phyloP scores from a whole-genome alignment of 2,113 vertebrate species.

The Taurulus bubalis region DNA sequence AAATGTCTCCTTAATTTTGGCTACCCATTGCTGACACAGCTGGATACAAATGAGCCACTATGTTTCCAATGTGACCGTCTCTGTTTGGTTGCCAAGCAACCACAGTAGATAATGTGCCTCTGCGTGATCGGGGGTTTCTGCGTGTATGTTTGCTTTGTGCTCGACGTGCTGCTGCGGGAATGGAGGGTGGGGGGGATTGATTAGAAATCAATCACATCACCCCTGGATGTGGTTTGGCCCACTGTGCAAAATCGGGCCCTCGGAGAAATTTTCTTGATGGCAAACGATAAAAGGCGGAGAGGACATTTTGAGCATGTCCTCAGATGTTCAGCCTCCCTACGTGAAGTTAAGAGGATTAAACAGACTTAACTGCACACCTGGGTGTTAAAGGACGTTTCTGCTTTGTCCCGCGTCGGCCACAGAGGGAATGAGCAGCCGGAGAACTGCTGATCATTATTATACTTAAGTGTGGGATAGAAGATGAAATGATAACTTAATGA shows the following conservation, averaged over 20 bases:
- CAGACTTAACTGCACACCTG: constrained; percentile 36
- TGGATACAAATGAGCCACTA: constrained; percentile 72
- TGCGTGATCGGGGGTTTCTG: constrained; percentile 46
- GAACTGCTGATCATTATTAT: constrained; percentile 11
- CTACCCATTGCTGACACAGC: constrained; percentile 68
- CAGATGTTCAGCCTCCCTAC: constrained; percentile 22
- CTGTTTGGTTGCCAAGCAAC: constrained; percentile 71
- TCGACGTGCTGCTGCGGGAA: constrained; percentile 21
- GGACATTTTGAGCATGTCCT: constrained; percentile 17
- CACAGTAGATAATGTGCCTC: constrained; percentile 55
- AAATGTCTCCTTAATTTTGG: constrained; percentile 43
- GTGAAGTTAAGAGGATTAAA: constrained; percentile 54
- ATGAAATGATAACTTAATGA: neutral
- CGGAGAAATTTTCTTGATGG: constrained; percentile 16
- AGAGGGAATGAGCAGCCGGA: neutral
- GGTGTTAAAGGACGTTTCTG: constrained; percentile 25
- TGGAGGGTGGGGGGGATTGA: neutral
- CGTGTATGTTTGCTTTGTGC: constrained; percentile 49
- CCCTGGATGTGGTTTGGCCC: constrained; percentile 16
- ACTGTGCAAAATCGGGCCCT: constrained; percentile 5
- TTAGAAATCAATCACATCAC: constrained; percentile 32
- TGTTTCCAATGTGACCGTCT: constrained; percentile 52
- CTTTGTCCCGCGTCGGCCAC: constrained; percentile 15
- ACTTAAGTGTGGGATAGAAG: neutral
- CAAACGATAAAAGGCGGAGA: neutral